Percentiles rank a stretch among this genome's conserved stretches.
These are phyloP conservation scores for Campoplex capitator DNA, from an alignment of 2,888 invertebrate genomes.

Conservation along the genomic window DNA sequence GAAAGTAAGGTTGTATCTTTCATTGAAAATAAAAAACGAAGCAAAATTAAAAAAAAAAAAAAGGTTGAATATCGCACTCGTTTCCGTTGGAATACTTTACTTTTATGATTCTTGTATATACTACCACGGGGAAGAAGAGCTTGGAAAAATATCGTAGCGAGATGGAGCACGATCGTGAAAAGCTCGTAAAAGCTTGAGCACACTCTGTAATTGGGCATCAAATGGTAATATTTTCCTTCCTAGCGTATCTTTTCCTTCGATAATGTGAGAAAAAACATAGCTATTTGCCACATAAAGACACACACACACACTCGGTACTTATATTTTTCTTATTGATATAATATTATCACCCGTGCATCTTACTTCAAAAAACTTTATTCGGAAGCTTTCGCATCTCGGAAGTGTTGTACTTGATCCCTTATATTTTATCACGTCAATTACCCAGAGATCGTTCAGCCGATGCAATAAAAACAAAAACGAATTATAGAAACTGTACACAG, in stretches of 20 bases:
- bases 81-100: slow-evolving; percentile 8
- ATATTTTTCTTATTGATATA: neutral
- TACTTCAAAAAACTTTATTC: neutral
- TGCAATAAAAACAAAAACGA: neutral
- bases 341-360: neutral
- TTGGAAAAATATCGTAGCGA: slow-evolving; percentile 4
- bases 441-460: no score
- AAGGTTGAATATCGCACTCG: neutral
- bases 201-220: slow-evolving; percentile 81
- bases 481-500: neutral
- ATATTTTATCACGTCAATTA: neutral
- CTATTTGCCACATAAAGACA: neutral
- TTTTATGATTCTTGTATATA: slow-evolving; percentile 16
- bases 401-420: neutral
- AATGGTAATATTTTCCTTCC: slow-evolving; percentile 77
- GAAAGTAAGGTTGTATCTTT: neutral
- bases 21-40: neutral
- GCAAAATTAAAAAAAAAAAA: slow-evolving; percentile 15
- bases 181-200: slow-evolving; percentile 69
- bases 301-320: neutral
- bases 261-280: slow-evolving; percentile 9
- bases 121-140: neutral
- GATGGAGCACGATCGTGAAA: slow-evolving; percentile 7
- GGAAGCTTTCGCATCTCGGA: neutral
- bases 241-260: neutral